A percentile compares a stretch with the other conserved stretches of the same genome.
Conservation (phyloP, 2,113 vertebrate genomes). For the Coryphaenoides rupestris region DNA sequence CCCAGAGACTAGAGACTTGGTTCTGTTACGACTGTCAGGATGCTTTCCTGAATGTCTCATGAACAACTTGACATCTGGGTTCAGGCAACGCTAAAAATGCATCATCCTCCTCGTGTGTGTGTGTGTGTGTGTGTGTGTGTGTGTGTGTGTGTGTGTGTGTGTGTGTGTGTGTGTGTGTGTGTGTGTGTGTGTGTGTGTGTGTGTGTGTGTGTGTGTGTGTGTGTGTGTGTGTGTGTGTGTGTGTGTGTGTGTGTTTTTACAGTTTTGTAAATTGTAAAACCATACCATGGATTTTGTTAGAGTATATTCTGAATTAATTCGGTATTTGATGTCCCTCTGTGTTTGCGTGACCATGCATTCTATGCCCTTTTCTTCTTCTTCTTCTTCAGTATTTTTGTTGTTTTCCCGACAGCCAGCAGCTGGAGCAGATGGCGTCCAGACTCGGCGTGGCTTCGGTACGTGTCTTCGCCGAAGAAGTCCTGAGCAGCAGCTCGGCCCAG, state of each 20-base stretch:
- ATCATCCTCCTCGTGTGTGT: background rate
- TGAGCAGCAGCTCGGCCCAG: slow-evolving; percentile 72
- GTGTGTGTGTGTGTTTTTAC: background rate
- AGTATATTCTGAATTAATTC: too few relatives aligned
- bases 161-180: too few relatives aligned
- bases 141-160: too few relatives aligned
- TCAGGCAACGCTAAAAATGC: background rate
- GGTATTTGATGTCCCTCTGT: slow-evolving; percentile 13
- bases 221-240: too few relatives aligned
- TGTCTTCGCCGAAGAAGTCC: slow-evolving; percentile 76
- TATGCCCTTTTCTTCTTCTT: slow-evolving; percentile 22
- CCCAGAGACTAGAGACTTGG: slow-evolving; percentile 30
- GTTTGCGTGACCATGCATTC: background rate
- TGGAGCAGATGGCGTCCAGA: slow-evolving; percentile 82
- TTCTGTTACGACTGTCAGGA: slow-evolving; percentile 30
- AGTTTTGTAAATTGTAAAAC: too few relatives aligned
- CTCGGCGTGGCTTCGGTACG: slow-evolving; percentile 72
- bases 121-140: slow-evolving; percentile 8
- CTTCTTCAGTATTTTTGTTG: slow-evolving; percentile 4
- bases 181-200: too few relatives aligned
- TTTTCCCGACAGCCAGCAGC: slow-evolving; percentile 77
- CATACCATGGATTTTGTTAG: too few relatives aligned
- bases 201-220: too few relatives aligned
- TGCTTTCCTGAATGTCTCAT: slow-evolving; percentile 28
- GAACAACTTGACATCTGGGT: slow-evolving; percentile 30